A percentile compares a stretch with the other conserved stretches of the same genome.
phyloP scores from a whole-genome alignment of 1,140 invertebrate genomes.

The Harlomillsia oculata region DNA sequence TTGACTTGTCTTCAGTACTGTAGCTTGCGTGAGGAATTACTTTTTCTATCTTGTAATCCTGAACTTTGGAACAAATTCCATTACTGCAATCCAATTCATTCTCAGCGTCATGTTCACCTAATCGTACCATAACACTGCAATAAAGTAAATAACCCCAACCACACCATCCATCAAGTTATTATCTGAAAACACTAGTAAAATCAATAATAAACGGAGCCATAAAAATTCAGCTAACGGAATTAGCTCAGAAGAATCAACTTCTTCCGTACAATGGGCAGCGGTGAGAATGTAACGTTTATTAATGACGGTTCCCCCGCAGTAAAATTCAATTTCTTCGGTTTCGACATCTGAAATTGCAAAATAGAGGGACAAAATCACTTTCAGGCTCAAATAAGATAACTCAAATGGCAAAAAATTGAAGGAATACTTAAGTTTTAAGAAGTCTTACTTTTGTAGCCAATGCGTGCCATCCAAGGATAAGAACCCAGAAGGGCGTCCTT shows the following conservation, averaged over 20 bases:
- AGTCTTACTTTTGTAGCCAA: constrained; percentile 29
- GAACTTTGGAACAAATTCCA: constrained; percentile 28
- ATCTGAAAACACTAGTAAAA: neutral
- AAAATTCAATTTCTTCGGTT: constrained; percentile 20
- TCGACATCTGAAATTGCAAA: constrained; percentile 3
- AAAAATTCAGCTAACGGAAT: constrained; percentile 1
- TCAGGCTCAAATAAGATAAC: neutral
- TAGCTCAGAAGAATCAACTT: constrained; percentile 24
- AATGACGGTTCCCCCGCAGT: constrained; percentile 30
- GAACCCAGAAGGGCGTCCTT: constrained; percentile 18
- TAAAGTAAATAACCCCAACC: neutral
- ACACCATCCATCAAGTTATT: too few relatives aligned
- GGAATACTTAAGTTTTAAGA: neutral
- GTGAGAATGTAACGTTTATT: constrained; percentile 28
- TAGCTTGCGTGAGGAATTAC: constrained; percentile 28
- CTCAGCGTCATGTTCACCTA: constrained; percentile 53
- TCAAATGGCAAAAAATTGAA: neutral
- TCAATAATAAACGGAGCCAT: neutral
- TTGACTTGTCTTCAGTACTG: constrained; percentile 23
- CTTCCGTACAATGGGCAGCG: constrained; percentile 31
- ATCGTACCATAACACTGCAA: constrained; percentile 45
- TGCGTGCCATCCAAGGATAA: constrained; percentile 31
- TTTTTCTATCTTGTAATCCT: constrained; percentile 29
- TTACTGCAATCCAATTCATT: constrained; percentile 51
- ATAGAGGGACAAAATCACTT: neutral